A percentile compares a stretch with the other conserved stretches of the same genome.
These are phyloP conservation scores for Paralvinella palmiformis DNA, from an alignment of 1,140 invertebrate genomes.

Conservation along the genomic window DNA sequence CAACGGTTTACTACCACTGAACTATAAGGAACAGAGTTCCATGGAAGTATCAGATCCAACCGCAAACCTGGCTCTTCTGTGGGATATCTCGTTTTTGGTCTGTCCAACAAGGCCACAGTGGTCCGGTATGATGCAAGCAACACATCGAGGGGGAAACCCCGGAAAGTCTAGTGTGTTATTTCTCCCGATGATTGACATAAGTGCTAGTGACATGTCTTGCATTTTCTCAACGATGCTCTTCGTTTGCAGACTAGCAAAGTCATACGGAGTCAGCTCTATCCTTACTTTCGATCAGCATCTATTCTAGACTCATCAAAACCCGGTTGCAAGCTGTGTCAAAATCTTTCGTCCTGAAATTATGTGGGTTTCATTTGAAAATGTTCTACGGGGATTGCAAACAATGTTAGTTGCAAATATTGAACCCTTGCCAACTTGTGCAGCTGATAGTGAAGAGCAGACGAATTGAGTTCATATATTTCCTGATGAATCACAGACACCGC, in stretches of 20 bases:
- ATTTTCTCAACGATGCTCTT: background rate
- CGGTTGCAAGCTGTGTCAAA: background rate
- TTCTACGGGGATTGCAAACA: constrained; percentile 3
- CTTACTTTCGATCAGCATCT: constrained; percentile 22
- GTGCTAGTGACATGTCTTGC: constrained; percentile 16
- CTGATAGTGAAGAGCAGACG: no score
- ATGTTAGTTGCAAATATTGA: background rate
- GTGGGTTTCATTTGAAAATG: constrained; percentile 11
- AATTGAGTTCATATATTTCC: no score
- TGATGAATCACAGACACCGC: no score
- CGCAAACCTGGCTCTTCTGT: background rate
- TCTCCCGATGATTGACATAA: constrained; percentile 22
- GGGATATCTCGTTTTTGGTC: background rate
- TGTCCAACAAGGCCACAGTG: background rate
- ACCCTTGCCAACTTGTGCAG: no score
- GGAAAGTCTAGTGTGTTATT: constrained; percentile 14
- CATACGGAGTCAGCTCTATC: constrained; percentile 10
- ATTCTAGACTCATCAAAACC: constrained; percentile 13
- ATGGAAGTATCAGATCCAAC: background rate
- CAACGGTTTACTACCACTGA: background rate
- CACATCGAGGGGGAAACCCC: constrained; percentile 2
- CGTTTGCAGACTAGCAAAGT: background rate
- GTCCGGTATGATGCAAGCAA: background rate
- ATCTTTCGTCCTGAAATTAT: no score
- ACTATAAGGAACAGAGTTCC: background rate